These are phyloP conservation scores for Phainopepla nitens DNA, from an alignment of 2,113 vertebrate genomes.

Conservation along the genomic window DNA sequence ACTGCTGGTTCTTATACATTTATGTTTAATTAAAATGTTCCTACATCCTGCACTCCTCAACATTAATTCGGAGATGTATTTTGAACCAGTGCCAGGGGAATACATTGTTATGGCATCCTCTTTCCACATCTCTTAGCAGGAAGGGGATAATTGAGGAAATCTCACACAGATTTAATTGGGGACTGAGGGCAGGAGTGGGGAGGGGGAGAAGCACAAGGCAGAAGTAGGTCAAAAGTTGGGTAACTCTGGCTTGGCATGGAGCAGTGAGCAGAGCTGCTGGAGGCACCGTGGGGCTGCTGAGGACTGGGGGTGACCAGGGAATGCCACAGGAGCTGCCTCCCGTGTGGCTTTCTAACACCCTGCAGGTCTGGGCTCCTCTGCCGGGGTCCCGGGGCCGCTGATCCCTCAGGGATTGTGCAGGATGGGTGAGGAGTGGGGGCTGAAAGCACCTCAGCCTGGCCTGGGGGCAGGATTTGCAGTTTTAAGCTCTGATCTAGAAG, in stretches of 20 bases:
- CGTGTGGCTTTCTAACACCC: fast-evolving
- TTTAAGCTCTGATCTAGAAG: background rate
- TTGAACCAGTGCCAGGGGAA: constrained; percentile 48
- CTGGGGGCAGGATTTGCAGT: background rate
- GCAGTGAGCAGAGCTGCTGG: background rate
- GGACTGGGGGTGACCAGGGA: background rate
- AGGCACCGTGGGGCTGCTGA: background rate
- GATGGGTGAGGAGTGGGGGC: background rate
- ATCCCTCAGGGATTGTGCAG: background rate
- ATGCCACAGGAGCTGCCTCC: background rate
- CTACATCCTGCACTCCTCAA: background rate
- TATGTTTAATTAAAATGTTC: constrained; percentile 42
- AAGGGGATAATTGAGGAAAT: constrained; percentile 62
- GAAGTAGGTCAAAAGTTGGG: constrained; percentile 30
- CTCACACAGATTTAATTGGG: constrained; percentile 53
- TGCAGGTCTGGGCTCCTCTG: background rate
- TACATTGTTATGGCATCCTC: constrained; percentile 53
- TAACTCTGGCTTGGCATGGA: background rate
- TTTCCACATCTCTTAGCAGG: constrained; percentile 56
- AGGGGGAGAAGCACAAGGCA: background rate
- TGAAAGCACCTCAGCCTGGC: background rate
- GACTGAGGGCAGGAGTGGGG: constrained; percentile 31
- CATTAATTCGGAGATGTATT: constrained; percentile 24
- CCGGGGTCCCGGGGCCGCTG: fast-evolving
- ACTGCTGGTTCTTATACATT: background rate